Base-by-base conservation (phyloP, 2,113 vertebrate species). In the Pycnonotus jocosus region DNA sequence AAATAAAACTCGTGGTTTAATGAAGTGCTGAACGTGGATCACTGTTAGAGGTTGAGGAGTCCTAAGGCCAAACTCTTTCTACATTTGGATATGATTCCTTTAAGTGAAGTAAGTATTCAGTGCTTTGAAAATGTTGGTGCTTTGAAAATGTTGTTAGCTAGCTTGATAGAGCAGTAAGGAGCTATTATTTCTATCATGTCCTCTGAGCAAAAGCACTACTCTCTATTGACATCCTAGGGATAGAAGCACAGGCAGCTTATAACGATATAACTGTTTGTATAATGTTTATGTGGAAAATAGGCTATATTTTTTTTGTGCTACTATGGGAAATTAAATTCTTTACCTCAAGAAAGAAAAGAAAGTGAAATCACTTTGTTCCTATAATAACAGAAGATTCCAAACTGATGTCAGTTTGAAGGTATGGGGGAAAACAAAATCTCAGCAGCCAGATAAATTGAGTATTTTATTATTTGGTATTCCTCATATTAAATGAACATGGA, bases 401-500 rank as follows among this genome's bases (percentile, higher is more conserved):
- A 23, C 40, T 27, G 2, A 30, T 72, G 71, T 78, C 51, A 58
- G 2, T 82, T 71, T 82, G 69, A 60, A 81, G 48, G n/a, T 68
- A 47, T 90, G 11, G 44, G 7, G 54, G 27, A 35, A 92, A 94
- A 84, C 22, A 68, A 70, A 87, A 66, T 53, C 56, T 91, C 87
- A 37, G 48, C 62, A 93, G 80, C 53, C 85, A 54, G 21, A 56
- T 95, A 76, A 86, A 89, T n/a, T 73, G 30, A 51, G 77, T 47
- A 31, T n/a, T 92, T 96, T 92, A 53, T 92, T 95, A 79, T 97
- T 97, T 97, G 91, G 74, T 94, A 94, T 97, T 97, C 74, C 86
- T 97, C 81, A 86, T 66, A 85, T 70, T 85, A 94, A 95, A 93
- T 68, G 91, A 92, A 88, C 82, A 88, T 47, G 84, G 92, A 95